These are phyloP conservation scores for Petrocephalus schoutedeni DNA, from an alignment of 2,797 vertebrate genomes.

Conservation along the genomic window DNA sequence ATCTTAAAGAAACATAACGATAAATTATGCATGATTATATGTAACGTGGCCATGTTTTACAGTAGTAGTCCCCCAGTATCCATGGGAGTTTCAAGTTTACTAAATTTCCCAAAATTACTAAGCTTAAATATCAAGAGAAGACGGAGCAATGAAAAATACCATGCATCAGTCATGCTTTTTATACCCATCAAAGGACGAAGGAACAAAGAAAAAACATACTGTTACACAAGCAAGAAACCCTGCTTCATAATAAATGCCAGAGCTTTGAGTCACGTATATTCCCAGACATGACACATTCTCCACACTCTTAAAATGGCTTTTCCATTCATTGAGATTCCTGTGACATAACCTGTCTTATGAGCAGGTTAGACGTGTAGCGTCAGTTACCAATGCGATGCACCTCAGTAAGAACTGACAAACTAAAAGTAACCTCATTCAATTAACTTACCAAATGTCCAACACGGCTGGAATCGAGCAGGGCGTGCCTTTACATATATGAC, in stretches of 20 bases:
- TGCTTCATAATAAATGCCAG: neutral
- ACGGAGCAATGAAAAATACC: neutral
- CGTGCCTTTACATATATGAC: neutral
- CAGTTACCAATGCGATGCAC: neutral
- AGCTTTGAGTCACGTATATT: neutral
- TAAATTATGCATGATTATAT: neutral
- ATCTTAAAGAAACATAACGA: neutral
- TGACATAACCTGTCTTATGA: neutral
- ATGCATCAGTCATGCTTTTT: neutral
- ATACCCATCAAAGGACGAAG: neutral
- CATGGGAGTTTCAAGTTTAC: too few relatives aligned
- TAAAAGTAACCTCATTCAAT: neutral
- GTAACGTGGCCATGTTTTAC: neutral
- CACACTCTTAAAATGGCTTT: neutral
- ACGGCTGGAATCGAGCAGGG: neutral
- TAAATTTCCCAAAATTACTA: too few relatives aligned
- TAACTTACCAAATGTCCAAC: neutral
- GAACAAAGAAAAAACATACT: neutral
- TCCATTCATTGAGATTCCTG: neutral
- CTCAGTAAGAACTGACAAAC: neutral
- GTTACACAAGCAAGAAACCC: neutral
- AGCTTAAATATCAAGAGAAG: neutral
- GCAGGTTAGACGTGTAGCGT: neutral
- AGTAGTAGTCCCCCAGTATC: neutral
- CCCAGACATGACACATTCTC: neutral